phyloP scores from a whole-genome alignment of 2,888 invertebrate species.

The Acrocyrtus sp. region DNA sequence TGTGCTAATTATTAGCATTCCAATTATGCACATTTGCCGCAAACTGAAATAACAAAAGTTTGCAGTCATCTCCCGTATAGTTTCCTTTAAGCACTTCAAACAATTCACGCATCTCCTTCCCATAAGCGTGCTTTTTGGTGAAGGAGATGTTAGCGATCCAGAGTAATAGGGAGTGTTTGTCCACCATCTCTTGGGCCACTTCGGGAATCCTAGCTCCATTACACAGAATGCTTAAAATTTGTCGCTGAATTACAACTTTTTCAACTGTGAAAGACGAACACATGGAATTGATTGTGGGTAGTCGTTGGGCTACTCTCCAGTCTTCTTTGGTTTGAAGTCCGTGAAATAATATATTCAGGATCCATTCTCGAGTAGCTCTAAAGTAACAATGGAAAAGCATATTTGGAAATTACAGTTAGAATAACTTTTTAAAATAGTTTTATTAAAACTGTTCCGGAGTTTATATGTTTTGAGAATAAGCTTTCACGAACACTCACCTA shows the following conservation, averaged over 20 bases:
- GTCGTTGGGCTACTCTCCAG: conserved; percentile 58
- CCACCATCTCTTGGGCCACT: conserved; percentile 58
- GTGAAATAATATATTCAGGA: conserved; percentile 53
- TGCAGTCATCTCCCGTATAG: conserved; percentile 22
- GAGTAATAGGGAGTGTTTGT: conserved; percentile 55
- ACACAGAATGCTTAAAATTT: conserved; percentile 54
- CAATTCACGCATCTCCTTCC: conserved; percentile 45
- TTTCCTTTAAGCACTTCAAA: conserved; percentile 35
- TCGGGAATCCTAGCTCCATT: conserved; percentile 57
- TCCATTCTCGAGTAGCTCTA: conserved; percentile 60
- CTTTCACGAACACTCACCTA: conserved; percentile 45
- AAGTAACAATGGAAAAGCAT: too few relatives aligned
- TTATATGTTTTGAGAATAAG: too few relatives aligned
- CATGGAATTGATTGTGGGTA: conserved; percentile 59
- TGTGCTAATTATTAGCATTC: background rate
- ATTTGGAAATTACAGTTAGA: background rate
- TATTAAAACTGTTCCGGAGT: too few relatives aligned
- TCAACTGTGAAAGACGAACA: conserved; percentile 59
- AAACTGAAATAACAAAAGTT: conserved; percentile 41
- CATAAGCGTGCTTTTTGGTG: conserved; percentile 27
- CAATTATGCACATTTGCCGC: conserved; percentile 39
- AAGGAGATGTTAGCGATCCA: conserved; percentile 57
- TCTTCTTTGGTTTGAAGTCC: conserved; percentile 57
- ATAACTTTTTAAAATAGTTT: too few relatives aligned
- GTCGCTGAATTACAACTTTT: conserved; percentile 46